phyloP scores from a whole-genome alignment of 2,113 vertebrate genomes.

The Pardalotus punctatus region DNA sequence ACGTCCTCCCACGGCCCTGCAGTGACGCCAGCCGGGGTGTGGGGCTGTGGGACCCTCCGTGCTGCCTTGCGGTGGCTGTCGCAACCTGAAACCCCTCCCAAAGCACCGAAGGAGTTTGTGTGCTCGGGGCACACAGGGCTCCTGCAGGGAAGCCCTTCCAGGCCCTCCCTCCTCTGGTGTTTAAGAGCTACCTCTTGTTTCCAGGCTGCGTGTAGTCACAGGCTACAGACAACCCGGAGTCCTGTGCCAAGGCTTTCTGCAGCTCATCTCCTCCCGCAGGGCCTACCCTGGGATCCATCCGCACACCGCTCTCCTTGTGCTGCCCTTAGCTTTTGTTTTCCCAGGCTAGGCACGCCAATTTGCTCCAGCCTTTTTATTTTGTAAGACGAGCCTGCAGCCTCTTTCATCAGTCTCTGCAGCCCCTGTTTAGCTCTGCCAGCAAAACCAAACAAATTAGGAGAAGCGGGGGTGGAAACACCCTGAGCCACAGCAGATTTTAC shows the following conservation, averaged over 20 bases:
- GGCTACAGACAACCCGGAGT: background rate
- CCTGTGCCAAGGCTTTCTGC: background rate
- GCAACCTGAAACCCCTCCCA: fast-evolving
- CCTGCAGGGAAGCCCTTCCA: background rate
- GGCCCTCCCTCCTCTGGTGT: background rate
- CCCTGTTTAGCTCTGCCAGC: background rate
- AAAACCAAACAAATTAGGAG: background rate
- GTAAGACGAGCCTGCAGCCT: background rate
- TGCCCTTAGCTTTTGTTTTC: conserved; percentile 39
- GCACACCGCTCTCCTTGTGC: background rate
- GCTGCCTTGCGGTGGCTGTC: background rate
- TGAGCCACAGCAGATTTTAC: background rate
- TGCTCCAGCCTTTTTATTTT: background rate
- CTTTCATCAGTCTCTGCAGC: background rate
- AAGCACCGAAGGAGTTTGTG: background rate
- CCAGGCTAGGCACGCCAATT: background rate
- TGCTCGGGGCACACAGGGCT: background rate
- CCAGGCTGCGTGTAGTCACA: background rate
- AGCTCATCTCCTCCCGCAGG: background rate
- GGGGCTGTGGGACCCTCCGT: fast-evolving
- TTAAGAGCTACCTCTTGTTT: background rate
- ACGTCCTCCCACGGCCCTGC: fast-evolving
- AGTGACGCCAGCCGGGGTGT: background rate
- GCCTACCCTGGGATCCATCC: background rate
- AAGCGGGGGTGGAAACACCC: background rate